Percentiles rank a stretch among this genome's conserved stretches.
Evolutionary conservation across 2,797 vertebrate genomes (phyloP).

Genomic region (Calcarius lapponicus): DNA sequence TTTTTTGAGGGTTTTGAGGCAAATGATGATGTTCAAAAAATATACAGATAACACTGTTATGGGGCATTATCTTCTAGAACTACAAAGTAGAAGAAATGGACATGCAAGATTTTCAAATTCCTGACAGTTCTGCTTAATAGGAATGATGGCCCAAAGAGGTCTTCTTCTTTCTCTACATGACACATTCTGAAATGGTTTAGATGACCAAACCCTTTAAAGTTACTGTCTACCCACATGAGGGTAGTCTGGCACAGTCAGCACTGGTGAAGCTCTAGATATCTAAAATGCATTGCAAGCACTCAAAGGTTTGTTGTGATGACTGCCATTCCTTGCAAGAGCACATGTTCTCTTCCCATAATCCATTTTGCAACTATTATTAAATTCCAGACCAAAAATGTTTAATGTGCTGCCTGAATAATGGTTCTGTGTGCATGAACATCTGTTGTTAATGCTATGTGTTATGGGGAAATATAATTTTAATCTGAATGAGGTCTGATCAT

Average conservation of each 20-base stretch:
- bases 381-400: not conserved
- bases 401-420: not conserved
- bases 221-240: not conserved
- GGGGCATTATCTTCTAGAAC: not conserved
- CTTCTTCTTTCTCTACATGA: not conserved
- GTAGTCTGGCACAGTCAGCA: rapidly evolving
- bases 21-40: not conserved
- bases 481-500: not conserved
- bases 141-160: not conserved
- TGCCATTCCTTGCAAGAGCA: not conserved
- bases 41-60: not conserved
- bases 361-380: not conserved
- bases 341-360: not conserved
- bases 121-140: not conserved
- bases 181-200: not conserved
- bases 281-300: not conserved
- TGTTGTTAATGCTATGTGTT: not conserved
- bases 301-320: not conserved
- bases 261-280: not conserved
- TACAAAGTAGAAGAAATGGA: not conserved
- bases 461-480: not conserved
- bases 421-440: not conserved
- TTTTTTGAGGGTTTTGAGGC: not conserved
- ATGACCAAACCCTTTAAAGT: not conserved
- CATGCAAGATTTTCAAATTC: not conserved